Evolutionary conservation across 2,797 vertebrate genomes (phyloP), one percentile per base, ranked within the genome.

Genomic region (Odontamblyopus lacepedii): DNA sequence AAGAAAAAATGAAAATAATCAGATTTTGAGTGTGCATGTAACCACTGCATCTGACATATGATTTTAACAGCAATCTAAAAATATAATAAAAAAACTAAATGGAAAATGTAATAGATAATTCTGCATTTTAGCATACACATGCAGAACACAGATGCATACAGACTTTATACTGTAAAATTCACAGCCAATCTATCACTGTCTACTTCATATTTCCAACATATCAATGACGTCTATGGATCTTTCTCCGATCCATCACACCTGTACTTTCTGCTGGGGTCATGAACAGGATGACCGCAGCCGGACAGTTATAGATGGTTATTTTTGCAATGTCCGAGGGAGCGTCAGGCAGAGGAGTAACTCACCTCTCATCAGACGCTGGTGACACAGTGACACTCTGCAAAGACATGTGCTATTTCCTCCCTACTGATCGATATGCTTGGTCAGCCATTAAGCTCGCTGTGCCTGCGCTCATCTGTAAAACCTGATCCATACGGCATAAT

Each of bases 401-500:
- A 78, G 76, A 82, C 80, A 77, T 78, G 51, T 53, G 78, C 64
- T 35, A 77, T 86, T 87, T 88, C 81, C 79, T 83, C 83, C 82
- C 70, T 73, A 63, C 80, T 55, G 73, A 88, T 89, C 86, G 82
- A 78, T 87, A 80, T 86, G 85, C 86, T 88, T 78, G 65, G 82
- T 89, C 86, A 88, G 88, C 85, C 77, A 73, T 78, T 85, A 79
- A 79, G 69, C 84, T 70, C 67, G 35, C 69, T 72, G 83, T 41
- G 75, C 64, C 15, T 27, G 61, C 76, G 71, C 83, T 83, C 79
- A 72, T 79, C 74, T 78, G 78, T 78, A 81, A 75, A 87, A 83
- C 82, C 78, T 75, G 85, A 90, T 82, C 88, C 84, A 86, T 86
- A 86, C 73, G 75, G 88, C 82, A 86, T 86, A 87, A 89, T 86